Conservation (phyloP, 2,888 invertebrate genomes). For the Drosophila barbarae region DNA sequence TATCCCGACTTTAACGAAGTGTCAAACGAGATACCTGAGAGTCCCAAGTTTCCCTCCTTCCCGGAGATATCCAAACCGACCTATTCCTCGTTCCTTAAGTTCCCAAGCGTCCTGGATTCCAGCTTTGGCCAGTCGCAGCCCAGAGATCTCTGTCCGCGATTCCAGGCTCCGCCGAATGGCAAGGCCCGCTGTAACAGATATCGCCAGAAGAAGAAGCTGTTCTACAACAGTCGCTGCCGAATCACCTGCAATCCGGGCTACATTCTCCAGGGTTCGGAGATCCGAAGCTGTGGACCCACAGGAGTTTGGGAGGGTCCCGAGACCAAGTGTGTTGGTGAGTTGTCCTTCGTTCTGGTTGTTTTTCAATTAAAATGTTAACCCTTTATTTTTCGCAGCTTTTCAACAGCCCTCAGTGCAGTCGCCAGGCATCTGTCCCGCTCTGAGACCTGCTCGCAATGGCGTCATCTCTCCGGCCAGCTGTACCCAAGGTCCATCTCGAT, state of each 20-base stretch:
- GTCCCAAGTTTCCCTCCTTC: not conserved
- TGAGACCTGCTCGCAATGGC: conserved; percentile 81
- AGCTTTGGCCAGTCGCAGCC: conserved; percentile 19
- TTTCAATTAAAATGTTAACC: not conserved
- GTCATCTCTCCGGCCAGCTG: conserved; percentile 81
- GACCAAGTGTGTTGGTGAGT: conserved; percentile 82
- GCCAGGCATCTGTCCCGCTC: conserved; percentile 80
- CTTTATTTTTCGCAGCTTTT: not conserved
- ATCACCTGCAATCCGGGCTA: conserved; percentile 80
- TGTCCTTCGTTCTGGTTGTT: conserved; percentile 48
- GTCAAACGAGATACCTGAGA: conserved; percentile 8
- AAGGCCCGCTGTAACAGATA: conserved; percentile 77
- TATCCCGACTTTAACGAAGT: conserved; percentile 3
- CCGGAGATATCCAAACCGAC: conserved; percentile 1
- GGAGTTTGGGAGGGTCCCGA: conserved; percentile 81
- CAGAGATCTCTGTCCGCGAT: conserved; percentile 74
- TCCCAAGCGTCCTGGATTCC: conserved; percentile 6
- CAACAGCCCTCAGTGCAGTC: not conserved
- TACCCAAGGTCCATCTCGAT: conserved; percentile 79
- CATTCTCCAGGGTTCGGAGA: conserved; percentile 81
- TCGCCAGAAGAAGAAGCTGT: conserved; percentile 77
- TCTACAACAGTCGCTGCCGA: conserved; percentile 78
- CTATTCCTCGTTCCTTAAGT: not conserved
- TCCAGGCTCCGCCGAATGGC: conserved; percentile 76
- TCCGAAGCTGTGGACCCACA: conserved; percentile 80